Conservation (phyloP, 2,797 vertebrate species). For the Jordanella pulchra region DNA sequence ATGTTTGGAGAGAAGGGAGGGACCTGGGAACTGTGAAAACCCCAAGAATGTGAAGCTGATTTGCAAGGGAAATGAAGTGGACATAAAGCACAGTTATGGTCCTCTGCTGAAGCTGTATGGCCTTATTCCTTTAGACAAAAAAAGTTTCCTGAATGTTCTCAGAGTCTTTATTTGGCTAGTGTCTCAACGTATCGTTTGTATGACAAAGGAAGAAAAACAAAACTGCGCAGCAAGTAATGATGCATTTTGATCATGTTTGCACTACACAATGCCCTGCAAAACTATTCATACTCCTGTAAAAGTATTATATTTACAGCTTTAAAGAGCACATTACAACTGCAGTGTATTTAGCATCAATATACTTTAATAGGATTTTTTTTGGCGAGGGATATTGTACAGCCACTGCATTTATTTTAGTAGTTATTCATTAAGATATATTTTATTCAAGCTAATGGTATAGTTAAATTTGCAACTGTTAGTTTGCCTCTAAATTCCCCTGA, state of each 20-base stretch:
- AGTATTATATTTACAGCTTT: neutral
- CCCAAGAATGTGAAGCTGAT: constrained; percentile 73
- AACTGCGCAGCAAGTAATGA: neutral
- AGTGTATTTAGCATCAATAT: neutral
- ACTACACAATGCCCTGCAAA: neutral
- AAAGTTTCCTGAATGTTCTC: constrained; percentile 26
- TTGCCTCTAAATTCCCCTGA: constrained; percentile 17
- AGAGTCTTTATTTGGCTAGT: neutral
- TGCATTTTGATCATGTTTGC: neutral
- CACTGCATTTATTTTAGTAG: no score
- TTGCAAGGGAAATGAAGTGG: constrained; percentile 84
- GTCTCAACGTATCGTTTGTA: constrained; percentile 5
- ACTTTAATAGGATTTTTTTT: neutral
- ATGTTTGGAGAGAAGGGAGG: constrained; percentile 44
- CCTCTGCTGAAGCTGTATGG: constrained; percentile 45
- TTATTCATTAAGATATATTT: neutral
- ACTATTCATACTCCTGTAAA: neutral
- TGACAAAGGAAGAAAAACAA: neutral
- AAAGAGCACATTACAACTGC: neutral
- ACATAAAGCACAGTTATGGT: constrained; percentile 70
- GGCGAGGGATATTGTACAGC: neutral
- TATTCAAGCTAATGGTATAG: neutral
- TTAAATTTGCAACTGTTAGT: constrained; percentile 9
- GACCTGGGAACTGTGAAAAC: constrained; percentile 68
- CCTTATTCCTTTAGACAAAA: constrained; percentile 53